Percentiles rank a stretch among this genome's conserved stretches.
These are phyloP conservation scores for Chorisops tibialis DNA, from an alignment of 2,888 invertebrate species.

Conservation along the genomic window DNA sequence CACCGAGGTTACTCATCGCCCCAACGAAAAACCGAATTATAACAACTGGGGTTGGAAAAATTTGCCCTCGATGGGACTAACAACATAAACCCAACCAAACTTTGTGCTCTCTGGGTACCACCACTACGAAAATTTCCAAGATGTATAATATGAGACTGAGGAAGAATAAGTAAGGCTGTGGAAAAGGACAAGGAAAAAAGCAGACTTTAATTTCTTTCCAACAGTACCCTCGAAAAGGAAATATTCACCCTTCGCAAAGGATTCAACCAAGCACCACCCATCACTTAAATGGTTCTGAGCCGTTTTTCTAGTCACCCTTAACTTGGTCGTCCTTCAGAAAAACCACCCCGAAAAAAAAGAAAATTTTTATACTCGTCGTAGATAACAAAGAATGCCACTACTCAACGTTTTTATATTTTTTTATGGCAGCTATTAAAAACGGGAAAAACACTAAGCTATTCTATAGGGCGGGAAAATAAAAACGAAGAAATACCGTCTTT, in stretches of 20 bases:
- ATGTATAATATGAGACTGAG: background rate
- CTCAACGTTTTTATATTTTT: slow-evolving; percentile 12
- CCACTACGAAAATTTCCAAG: background rate
- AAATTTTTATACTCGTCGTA: slow-evolving; percentile 5
- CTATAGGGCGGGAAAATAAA: background rate
- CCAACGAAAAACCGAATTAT: no score
- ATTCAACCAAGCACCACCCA: background rate
- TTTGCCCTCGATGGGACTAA: background rate
- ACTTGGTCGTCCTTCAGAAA: background rate
- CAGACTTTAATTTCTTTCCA: background rate
- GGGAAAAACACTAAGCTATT: background rate
- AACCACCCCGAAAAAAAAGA: background rate
- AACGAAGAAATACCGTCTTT: background rate
- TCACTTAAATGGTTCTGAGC: background rate
- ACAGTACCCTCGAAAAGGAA: background rate
- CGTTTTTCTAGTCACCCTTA: background rate
- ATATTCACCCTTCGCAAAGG: no score
- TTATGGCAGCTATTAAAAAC: slow-evolving; percentile 19
- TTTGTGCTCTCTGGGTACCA: background rate
- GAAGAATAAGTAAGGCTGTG: background rate
- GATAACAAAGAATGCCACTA: slow-evolving; percentile 15
- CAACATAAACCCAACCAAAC: background rate
- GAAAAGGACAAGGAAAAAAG: background rate
- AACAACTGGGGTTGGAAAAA: no score
- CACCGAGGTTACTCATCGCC: no score